A percentile compares a stretch with the other conserved stretches of the same genome.
These are phyloP conservation scores for Cryptocephalus moraei DNA, from an alignment of 2,888 invertebrate genomes.

Conservation along the genomic window DNA sequence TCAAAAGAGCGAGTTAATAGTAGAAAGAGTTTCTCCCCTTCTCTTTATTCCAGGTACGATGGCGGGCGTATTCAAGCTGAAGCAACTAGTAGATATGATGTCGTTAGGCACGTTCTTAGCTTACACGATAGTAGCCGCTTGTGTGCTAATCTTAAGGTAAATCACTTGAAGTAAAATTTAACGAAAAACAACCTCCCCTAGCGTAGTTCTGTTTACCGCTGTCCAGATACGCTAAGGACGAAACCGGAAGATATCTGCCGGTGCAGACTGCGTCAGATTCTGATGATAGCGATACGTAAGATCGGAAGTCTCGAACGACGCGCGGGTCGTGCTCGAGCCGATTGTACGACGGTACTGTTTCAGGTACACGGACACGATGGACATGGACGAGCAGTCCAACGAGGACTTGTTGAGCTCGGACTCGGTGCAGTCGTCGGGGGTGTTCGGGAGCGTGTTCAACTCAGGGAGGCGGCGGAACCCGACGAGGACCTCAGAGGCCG, in stretches of 20 bases:
- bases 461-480: slow-evolving; percentile 34
- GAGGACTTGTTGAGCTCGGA: slow-evolving; percentile 15
- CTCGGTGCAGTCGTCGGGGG: neutral
- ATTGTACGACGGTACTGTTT: neutral
- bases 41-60: slow-evolving; percentile 34
- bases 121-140: slow-evolving; percentile 83
- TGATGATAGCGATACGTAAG: slow-evolving; percentile 24
- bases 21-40: too few relatives aligned
- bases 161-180: too few relatives aligned
- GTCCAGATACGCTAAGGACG: slow-evolving; percentile 25
- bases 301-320: too few relatives aligned
- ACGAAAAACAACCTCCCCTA: neutral
- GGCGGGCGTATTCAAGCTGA: neutral
- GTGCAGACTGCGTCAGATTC: slow-evolving; percentile 22
- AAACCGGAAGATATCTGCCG: slow-evolving; percentile 17
- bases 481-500: slow-evolving; percentile 38
- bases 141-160: slow-evolving; percentile 58
- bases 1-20: too few relatives aligned
- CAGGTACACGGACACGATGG: slow-evolving; percentile 19
- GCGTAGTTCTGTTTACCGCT: neutral
- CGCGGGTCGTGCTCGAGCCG: too few relatives aligned
- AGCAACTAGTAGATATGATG: slow-evolving; percentile 79
- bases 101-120: slow-evolving; percentile 77
- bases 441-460: slow-evolving; percentile 38
- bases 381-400: slow-evolving; percentile 7